These are phyloP conservation scores for Cheilosia pagana DNA, from an alignment of 2,888 invertebrate species.

Conservation along the genomic window DNA sequence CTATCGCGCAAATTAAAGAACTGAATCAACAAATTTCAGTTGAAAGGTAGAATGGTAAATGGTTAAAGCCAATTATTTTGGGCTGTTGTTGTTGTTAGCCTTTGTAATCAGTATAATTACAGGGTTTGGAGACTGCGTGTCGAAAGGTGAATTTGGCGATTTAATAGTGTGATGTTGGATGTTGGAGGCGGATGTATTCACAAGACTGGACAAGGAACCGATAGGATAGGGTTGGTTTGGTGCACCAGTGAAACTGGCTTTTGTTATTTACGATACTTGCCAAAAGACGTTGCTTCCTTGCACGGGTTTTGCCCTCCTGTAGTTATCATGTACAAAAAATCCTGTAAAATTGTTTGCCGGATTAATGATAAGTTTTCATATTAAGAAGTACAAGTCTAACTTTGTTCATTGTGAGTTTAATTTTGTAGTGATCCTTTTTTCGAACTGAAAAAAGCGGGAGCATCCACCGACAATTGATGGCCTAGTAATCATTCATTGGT, in stretches of 20 bases:
- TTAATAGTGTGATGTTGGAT: constrained; percentile 47
- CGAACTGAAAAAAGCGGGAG: too few relatives aligned
- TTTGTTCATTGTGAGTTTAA: too few relatives aligned
- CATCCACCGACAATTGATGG: too few relatives aligned
- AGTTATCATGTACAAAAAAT: too few relatives aligned
- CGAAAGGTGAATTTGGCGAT: constrained; percentile 43
- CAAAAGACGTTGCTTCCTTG: too few relatives aligned
- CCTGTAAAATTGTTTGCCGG: too few relatives aligned
- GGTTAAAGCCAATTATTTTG: constrained; percentile 39
- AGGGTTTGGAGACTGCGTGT: constrained; percentile 16
- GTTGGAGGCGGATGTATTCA: constrained; percentile 13
- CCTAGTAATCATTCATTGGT: too few relatives aligned
- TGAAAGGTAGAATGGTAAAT: constrained; percentile 14
- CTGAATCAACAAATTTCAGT: constrained; percentile 44
- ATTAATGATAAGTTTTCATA: too few relatives aligned
- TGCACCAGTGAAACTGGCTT: not conserved
- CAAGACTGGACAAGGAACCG: not conserved
- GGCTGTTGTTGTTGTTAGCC: constrained; percentile 44
- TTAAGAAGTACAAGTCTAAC: too few relatives aligned
- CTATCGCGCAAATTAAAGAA: constrained; percentile 56
- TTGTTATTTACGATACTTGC: not conserved
- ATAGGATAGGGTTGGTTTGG: not conserved
- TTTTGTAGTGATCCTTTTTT: too few relatives aligned
- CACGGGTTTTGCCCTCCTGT: too few relatives aligned
- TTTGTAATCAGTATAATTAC: constrained; percentile 58